Conservation (phyloP, 1,140 invertebrate species). For the Cotesia glomerata region DNA sequence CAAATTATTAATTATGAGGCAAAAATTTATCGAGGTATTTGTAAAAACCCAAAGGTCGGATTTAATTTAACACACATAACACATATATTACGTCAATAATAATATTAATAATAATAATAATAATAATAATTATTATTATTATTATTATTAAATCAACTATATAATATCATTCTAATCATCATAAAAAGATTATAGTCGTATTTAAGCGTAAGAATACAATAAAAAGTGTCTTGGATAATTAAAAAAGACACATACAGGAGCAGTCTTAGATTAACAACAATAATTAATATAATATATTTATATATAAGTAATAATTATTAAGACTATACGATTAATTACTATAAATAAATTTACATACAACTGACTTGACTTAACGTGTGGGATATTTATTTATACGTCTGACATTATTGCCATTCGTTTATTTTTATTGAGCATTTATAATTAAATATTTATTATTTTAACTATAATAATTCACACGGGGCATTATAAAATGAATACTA, state of each 20-base stretch:
- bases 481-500: slow-evolving; percentile 1
- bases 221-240: slow-evolving; percentile 9
- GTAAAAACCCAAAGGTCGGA: slow-evolving; percentile 31
- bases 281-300: slow-evolving; percentile 10
- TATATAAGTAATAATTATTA: neutral
- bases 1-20: slow-evolving; percentile 33
- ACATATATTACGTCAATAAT: neutral
- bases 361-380: neutral
- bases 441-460: neutral
- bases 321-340: neutral
- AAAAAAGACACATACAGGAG: slow-evolving; percentile 25
- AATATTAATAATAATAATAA: neutral
- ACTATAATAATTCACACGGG: neutral
- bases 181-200: slow-evolving; percentile 4
- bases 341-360: neutral
- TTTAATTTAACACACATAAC: slow-evolving; percentile 15
- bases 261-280: slow-evolving; percentile 35
- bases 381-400: neutral
- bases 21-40: slow-evolving; percentile 38
- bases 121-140: no score
- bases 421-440: slow-evolving; percentile 4
- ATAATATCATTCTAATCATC: slow-evolving; percentile 11
- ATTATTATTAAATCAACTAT: no score
- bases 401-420: neutral
- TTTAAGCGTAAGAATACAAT: slow-evolving; percentile 30